These are phyloP conservation scores for Orientallactaga bullata DNA, from an alignment of 2,113 vertebrate genomes.

Conservation along the genomic window DNA sequence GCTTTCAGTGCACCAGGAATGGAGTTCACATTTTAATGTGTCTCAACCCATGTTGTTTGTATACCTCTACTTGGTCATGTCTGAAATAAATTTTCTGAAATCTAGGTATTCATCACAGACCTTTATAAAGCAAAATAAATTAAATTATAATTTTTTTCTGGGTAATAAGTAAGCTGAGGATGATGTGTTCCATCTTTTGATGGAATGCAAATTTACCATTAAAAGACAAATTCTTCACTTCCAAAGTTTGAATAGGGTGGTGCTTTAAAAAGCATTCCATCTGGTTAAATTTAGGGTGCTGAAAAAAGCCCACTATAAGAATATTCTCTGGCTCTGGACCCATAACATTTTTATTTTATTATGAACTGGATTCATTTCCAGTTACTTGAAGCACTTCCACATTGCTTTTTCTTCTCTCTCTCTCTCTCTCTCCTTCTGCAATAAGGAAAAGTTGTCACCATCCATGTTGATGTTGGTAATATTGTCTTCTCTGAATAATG, in stretches of 20 bases:
- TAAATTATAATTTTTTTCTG: constrained; percentile 77
- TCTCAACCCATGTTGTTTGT: constrained; percentile 59
- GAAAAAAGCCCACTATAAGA: constrained; percentile 84
- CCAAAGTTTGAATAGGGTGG: constrained; percentile 83
- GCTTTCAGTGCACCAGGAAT: constrained; percentile 72
- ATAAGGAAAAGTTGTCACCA: constrained; percentile 76
- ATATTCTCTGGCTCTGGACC: constrained; percentile 81
- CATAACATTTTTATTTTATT: constrained; percentile 83
- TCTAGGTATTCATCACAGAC: constrained; percentile 68
- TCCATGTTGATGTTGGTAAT: constrained; percentile 71
- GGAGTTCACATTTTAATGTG: constrained; percentile 73
- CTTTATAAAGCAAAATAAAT: constrained; percentile 72
- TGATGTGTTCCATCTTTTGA: constrained; percentile 83
- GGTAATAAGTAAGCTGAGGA: constrained; percentile 78
- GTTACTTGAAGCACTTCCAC: constrained; percentile 81
- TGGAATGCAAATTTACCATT: constrained; percentile 85
- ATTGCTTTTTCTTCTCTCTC: constrained; percentile 48
- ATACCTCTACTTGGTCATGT: constrained; percentile 64
- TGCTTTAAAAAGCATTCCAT: constrained; percentile 84
- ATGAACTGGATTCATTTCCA: constrained; percentile 81
- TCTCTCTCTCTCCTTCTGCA: constrained; percentile 46
- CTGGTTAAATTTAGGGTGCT: constrained; percentile 85
- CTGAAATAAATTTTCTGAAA: constrained; percentile 77
- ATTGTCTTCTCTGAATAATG: constrained; percentile 77
- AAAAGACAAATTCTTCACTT: constrained; percentile 85